Evolutionary conservation across 2,888 invertebrate species (phyloP), one percentile per base, ranked within the genome.

Genomic region (Sthenelais limicola): DNA sequence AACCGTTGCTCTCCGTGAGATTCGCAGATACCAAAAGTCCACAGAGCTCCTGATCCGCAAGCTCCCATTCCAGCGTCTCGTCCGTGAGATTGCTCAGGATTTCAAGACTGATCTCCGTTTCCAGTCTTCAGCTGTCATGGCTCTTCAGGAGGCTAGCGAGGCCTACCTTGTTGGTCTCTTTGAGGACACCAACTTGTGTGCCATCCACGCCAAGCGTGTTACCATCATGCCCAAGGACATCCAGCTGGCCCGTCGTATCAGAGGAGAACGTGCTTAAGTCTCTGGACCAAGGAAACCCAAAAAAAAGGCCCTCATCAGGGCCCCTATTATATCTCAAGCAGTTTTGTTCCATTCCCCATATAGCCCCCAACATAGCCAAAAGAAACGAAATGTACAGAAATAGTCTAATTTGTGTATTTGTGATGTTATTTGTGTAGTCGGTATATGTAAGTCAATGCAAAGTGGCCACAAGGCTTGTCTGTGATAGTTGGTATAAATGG

Each of bases 151-250:
- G 62, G 76, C 76, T 30, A 72, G 72, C 47, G 76, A 76, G 70
- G 74, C 76, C 30, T 76, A 76, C 74, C 49, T 76, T 43, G 76
- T 76, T 28, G 97, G 97, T 79, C 91, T 98, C 74, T 97, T 98
- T 89, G 97, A 97, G 91, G 97, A 97, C 90, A 97, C 97, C 81
- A 97, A 97, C 90, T 91, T 97, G 91, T 97, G 96, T 90, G 97
- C 97, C 80, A 97, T 97, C 88, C 97, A 97, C 87, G 97, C 97
- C 83, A 97, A 97, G 90, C 93, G 97, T 85, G 97, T 97, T 73
- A 97, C 97, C 80, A 97, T 97, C 90, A 97, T 97, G 96, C 97
- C 97, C 83, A 97, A 97, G 90, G 97, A 97, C 88, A 97, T 97
- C 86, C 96, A 97, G 89, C 91, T 97, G 89, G 97, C 97, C 76